Conservation (phyloP, 2,113 vertebrate species). For the Urocynchramus pylzowi region DNA sequence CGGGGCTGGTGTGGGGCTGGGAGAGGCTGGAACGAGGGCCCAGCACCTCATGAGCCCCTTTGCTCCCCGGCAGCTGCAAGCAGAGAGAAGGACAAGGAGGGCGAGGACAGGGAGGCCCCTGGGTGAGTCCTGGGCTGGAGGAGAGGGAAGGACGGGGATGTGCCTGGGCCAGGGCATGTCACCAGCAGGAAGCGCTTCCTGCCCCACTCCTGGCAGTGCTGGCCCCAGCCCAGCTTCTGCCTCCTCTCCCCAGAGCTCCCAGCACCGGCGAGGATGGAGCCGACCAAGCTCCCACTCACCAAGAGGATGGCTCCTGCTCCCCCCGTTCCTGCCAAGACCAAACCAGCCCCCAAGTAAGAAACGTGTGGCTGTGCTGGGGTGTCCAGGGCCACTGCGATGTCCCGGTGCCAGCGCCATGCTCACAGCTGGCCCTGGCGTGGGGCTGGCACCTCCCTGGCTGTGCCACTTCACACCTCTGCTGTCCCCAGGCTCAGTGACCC, state of each 20-base stretch:
- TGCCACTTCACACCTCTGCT: background rate
- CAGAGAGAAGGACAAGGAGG: background rate
- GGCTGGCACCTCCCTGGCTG: background rate
- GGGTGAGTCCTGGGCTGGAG: background rate
- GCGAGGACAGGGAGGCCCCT: accelerated
- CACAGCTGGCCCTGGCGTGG: accelerated
- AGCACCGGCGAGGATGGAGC: constrained; percentile 1
- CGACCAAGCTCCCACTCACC: background rate
- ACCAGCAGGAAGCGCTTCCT: background rate
- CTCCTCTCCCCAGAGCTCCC: background rate
- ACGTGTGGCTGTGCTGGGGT: accelerated
- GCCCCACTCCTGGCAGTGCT: accelerated
- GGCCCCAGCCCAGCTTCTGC: background rate
- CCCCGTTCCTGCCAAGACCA: constrained; percentile 27
- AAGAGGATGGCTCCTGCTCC: constrained; percentile 55
- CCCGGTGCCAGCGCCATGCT: accelerated
- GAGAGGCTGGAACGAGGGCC: accelerated
- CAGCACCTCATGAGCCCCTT: accelerated
- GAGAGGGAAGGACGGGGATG: background rate
- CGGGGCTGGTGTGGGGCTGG: background rate
- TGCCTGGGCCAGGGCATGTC: background rate
- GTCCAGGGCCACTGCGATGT: accelerated
- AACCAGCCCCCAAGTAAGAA: constrained; percentile 6
- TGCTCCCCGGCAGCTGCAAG: background rate
- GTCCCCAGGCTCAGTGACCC: background rate